Evolutionary conservation across 2,888 invertebrate species (phyloP).

Genomic region (Liodrosophila aerea): DNA sequence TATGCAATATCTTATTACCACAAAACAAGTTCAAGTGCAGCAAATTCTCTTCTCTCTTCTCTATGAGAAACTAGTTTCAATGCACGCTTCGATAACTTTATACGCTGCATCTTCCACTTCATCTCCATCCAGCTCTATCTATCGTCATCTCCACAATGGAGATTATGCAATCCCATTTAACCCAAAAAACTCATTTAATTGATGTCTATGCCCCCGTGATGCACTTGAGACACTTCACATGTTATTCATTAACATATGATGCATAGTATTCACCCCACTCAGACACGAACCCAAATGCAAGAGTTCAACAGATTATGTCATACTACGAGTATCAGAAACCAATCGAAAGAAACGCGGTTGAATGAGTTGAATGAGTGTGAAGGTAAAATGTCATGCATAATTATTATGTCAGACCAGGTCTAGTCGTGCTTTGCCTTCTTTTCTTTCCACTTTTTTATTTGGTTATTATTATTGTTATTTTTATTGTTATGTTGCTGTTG

Average conservation of each 20-base stretch:
- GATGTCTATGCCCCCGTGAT: conserved; percentile 28
- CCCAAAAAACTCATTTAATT: conserved; percentile 60
- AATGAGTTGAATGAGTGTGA: conserved; percentile 52
- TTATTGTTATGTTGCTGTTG: conserved; percentile 8
- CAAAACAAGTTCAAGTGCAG: conserved; percentile 75
- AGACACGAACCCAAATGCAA: not conserved
- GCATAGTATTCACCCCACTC: conserved; percentile 4
- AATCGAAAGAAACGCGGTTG: conserved; percentile 35
- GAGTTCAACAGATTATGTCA: conserved; percentile 61
- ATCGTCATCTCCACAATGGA: not conserved
- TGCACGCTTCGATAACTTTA: conserved; percentile 49
- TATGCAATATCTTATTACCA: conserved; percentile 57
- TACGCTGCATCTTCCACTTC: conserved; percentile 25
- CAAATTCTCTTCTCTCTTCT: conserved; percentile 50
- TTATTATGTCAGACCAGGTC: conserved; percentile 69
- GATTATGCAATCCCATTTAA: conserved; percentile 55
- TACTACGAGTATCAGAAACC: conserved; percentile 24
- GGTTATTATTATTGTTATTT: conserved; percentile 13
- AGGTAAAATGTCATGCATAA: conserved; percentile 63
- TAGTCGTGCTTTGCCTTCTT: conserved; percentile 6
- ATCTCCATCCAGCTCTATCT: conserved; percentile 1
- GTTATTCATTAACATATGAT: not conserved
- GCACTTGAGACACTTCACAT: conserved; percentile 41
- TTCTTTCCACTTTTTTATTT: conserved; percentile 1
- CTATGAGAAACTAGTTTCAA: conserved; percentile 60